phyloP scores from a whole-genome alignment of 2,888 invertebrate genomes.

The Pollenia angustigena region DNA sequence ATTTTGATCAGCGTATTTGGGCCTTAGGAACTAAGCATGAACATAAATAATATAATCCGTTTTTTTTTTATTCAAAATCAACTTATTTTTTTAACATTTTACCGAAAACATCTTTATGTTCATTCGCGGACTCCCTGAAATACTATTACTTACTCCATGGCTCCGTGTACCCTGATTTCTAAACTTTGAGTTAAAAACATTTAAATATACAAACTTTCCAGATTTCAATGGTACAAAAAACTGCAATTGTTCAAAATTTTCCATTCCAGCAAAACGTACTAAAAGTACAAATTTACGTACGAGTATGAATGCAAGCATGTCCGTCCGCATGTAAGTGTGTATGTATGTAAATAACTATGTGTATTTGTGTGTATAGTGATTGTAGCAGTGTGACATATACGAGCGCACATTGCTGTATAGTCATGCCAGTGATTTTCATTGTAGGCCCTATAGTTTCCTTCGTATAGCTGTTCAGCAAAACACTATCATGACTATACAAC shows the following conservation, averaged over 20 bases:
- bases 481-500: constrained; percentile 80
- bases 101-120: no score
- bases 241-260: background rate
- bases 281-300: constrained; percentile 32
- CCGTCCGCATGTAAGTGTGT: constrained; percentile 10
- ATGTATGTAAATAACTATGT: constrained; percentile 36
- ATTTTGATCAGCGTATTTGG: no score
- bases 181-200: no score
- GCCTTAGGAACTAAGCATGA: no score
- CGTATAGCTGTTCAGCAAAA: constrained; percentile 74
- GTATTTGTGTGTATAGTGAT: constrained; percentile 66
- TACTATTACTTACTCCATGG: no score
- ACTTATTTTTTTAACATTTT: no score
- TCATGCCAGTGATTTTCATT: constrained; percentile 78
- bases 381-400: constrained; percentile 80
- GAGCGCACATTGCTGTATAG: constrained; percentile 78
- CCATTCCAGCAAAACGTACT: background rate
- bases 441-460: constrained; percentile 78
- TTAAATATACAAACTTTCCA: background rate
- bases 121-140: no score
- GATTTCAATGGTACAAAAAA: background rate
- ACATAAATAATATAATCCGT: no score
- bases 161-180: no score
- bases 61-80: no score
- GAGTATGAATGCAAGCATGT: constrained; percentile 6